Percentiles rank a stretch among this genome's conserved stretches.
Conservation (phyloP, 2,797 vertebrate genomes). For the Hemibagrus guttatus region DNA sequence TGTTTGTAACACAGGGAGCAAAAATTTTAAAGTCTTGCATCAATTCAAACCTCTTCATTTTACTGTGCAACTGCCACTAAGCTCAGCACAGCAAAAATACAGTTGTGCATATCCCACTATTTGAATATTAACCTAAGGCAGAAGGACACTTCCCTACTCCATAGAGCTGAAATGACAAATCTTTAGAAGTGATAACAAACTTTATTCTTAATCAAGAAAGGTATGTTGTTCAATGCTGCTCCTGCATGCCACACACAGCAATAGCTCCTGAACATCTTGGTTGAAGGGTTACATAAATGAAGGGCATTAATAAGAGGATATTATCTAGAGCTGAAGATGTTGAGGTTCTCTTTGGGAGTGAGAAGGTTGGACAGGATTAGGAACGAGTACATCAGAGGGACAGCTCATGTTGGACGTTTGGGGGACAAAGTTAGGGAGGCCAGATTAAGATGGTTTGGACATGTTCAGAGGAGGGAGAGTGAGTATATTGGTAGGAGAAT, state of each 20-base stretch:
- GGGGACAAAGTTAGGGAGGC: too few species aligned
- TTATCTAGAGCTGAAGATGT: too few species aligned
- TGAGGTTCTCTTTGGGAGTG: too few species aligned
- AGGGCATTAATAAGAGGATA: not conserved
- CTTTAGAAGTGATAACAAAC: not conserved
- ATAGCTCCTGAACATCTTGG: not conserved
- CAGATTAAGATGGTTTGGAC: too few species aligned
- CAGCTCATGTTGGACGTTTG: too few species aligned
- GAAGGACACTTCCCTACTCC: not conserved
- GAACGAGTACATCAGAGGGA: too few species aligned
- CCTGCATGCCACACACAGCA: not conserved
- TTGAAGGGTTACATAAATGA: not conserved
- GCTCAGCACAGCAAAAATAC: not conserved
- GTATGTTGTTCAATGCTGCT: not conserved
- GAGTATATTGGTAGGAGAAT: too few species aligned
- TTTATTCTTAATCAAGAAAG: not conserved
- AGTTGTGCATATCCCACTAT: not conserved
- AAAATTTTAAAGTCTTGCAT: not conserved
- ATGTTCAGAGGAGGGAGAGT: too few species aligned
- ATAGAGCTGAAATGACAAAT: not conserved
- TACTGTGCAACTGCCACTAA: not conserved
- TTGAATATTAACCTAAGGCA: not conserved
- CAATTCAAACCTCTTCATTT: not conserved
- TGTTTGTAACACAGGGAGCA: not conserved
- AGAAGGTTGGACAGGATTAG: too few species aligned